Evolutionary conservation across 1,140 invertebrate genomes (phyloP).

Genomic region (Sminthurides bifidus): DNA sequence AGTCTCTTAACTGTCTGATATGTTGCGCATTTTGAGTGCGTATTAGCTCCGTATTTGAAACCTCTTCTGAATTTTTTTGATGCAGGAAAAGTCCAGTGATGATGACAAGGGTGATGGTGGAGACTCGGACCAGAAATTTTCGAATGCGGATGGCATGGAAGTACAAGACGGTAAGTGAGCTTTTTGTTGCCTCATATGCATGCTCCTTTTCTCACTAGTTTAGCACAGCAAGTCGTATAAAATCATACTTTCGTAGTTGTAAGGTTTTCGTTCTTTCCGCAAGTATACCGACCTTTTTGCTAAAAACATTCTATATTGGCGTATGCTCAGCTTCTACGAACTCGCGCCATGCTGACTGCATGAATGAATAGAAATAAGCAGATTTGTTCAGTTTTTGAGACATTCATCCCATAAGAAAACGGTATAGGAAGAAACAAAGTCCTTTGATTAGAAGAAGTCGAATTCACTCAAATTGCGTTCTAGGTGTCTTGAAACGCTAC

Average conservation of each 20-base stretch:
- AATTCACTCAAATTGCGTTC: too few relatives aligned
- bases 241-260: background rate
- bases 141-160: conserved; percentile 30
- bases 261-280: background rate
- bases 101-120: conserved; percentile 25
- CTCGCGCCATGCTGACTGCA: too few relatives aligned
- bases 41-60: background rate
- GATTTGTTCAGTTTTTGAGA: too few relatives aligned
- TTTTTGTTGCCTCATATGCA: background rate
- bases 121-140: conserved; percentile 27
- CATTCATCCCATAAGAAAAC: too few relatives aligned
- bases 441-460: too few relatives aligned
- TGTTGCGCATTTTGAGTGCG: background rate
- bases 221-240: background rate
- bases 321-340: too few relatives aligned
- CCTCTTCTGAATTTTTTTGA: background rate
- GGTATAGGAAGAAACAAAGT: too few relatives aligned
- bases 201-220: conserved; percentile 7
- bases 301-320: too few relatives aligned
- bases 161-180: conserved; percentile 28
- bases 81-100: conserved; percentile 30
- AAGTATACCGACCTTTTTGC: too few relatives aligned
- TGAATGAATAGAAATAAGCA: too few relatives aligned
- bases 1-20: too few relatives aligned
- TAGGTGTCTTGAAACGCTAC: too few relatives aligned